phyloP scores from a whole-genome alignment of 2,888 invertebrate species.

The Zygaena filipendulae region DNA sequence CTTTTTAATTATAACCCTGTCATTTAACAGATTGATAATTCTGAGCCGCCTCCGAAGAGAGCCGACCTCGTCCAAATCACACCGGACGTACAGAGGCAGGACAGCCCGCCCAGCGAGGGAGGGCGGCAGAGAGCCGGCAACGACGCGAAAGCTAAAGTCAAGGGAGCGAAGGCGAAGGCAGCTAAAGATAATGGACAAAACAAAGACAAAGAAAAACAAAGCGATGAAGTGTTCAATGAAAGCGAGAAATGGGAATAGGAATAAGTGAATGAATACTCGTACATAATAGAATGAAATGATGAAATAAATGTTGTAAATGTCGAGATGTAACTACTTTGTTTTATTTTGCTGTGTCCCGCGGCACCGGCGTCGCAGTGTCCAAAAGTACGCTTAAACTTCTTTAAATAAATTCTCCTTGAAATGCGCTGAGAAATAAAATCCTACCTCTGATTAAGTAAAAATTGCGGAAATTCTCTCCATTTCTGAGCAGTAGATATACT shows the following conservation, averaged over 20 bases:
- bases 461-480: no score
- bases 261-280: conserved; percentile 12
- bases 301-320: no score
- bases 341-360: no score
- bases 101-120: conserved; percentile 4
- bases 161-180: conserved; percentile 5
- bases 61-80: conserved; percentile 22
- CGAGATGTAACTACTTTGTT: conserved; percentile 7
- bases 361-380: no score
- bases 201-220: conserved; percentile 14
- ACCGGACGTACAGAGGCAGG: conserved; percentile 16
- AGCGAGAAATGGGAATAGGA: conserved; percentile 53
- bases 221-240: conserved; percentile 35
- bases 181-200: background rate
- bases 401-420: no score
- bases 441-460: no score
- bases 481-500: no score
- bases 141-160: conserved; percentile 14
- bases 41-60: conserved; percentile 39
- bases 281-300: no score
- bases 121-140: conserved; percentile 24
- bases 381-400: no score
- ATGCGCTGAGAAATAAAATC: no score
- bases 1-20: no score
- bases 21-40: conserved; percentile 35